These are phyloP conservation scores for Hippolais icterina DNA, from an alignment of 2,113 vertebrate species.

Conservation along the genomic window DNA sequence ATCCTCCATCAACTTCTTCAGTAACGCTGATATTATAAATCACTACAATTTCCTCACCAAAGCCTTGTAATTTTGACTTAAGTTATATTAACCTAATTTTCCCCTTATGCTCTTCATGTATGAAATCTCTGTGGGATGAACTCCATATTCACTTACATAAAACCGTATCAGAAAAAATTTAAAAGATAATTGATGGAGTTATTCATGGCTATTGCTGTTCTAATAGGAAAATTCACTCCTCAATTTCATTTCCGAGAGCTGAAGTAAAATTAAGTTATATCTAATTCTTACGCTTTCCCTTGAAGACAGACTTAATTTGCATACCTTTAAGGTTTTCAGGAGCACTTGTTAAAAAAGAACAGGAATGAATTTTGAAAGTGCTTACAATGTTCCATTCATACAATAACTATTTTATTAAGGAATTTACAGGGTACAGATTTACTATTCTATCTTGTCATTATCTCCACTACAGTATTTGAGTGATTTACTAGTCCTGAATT, in stretches of 20 bases:
- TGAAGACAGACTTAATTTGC: slow-evolving; percentile 36
- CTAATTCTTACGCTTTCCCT: background rate
- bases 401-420: background rate
- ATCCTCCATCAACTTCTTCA: slow-evolving; percentile 26
- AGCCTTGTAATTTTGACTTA: slow-evolving; percentile 4
- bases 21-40: background rate
- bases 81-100: slow-evolving; percentile 27
- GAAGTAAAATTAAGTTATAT: slow-evolving; percentile 38
- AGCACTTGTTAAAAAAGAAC: background rate
- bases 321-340: slow-evolving; percentile 38
- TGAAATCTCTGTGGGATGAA: background rate
- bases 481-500: background rate
- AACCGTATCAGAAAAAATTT: background rate
- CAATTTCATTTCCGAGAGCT: background rate
- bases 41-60: background rate
- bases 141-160: slow-evolving; percentile 17
- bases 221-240: slow-evolving; percentile 35
- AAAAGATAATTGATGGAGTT: slow-evolving; percentile 4
- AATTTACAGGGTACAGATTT: background rate
- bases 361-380: background rate
- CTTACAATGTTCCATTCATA: background rate
- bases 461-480: background rate
- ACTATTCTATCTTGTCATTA: background rate
- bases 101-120: background rate
- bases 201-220: slow-evolving; percentile 6